Conservation (phyloP, 2,797 vertebrate species). For the Acanthornis magna region DNA sequence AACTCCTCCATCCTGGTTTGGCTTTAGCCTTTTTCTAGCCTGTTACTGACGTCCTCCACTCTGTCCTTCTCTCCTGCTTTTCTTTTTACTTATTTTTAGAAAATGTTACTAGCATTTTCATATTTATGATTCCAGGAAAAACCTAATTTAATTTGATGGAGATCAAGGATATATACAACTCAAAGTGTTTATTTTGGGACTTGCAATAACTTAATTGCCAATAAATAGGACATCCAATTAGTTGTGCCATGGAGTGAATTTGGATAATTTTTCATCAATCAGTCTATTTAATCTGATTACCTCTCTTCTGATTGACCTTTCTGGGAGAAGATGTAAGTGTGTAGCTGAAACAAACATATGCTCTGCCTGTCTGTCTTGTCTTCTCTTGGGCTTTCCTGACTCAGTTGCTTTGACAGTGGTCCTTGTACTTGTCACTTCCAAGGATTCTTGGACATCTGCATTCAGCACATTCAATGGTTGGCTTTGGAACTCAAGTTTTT, state of each 20-base stretch:
- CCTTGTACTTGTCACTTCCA: not conserved
- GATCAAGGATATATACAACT: constrained; percentile 16
- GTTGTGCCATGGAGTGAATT: constrained; percentile 16
- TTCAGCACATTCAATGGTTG: not conserved
- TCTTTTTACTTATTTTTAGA: not conserved
- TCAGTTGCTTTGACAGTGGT: not conserved
- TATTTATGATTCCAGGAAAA: not conserved
- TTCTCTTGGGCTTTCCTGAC: not conserved
- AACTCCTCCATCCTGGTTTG: not conserved
- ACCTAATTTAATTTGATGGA: not conserved
- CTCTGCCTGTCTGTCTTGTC: not conserved
- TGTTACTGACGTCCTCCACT: not conserved
- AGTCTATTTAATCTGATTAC: constrained; percentile 2
- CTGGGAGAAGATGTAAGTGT: not conserved
- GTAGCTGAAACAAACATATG: not conserved
- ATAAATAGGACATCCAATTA: not conserved
- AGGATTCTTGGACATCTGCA: not conserved
- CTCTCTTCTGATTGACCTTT: not conserved
- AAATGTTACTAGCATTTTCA: not conserved
- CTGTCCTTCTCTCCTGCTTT: not conserved
- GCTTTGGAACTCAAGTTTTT: not conserved
- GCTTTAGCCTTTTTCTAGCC: not conserved
- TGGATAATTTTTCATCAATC: constrained; percentile 48
- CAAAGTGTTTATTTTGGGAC: constrained; percentile 17
- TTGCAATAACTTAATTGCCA: constrained; percentile 32